Conservation (phyloP, 2,113 vertebrate species). For the Platysteira castanea region DNA sequence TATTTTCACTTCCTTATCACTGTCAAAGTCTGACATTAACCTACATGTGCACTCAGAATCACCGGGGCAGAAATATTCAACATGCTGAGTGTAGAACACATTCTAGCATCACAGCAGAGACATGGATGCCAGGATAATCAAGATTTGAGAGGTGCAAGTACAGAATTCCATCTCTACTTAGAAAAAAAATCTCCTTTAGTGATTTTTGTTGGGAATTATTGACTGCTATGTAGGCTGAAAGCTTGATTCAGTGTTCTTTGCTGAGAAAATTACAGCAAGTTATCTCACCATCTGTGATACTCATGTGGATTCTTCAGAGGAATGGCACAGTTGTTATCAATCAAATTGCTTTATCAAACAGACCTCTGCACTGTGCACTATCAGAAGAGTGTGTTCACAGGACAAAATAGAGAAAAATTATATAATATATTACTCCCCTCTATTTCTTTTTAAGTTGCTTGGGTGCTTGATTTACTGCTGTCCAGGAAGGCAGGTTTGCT, state of each 20-base stretch:
- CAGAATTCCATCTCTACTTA: background rate
- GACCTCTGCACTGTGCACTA: background rate
- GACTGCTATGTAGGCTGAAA: conserved; percentile 34
- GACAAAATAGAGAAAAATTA: background rate
- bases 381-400: background rate
- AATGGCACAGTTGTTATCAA: conserved; percentile 43
- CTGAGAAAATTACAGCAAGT: conserved; percentile 39
- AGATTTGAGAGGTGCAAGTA: background rate
- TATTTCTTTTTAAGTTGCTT: background rate
- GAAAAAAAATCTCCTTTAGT: background rate
- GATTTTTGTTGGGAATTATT: conserved; percentile 36
- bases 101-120: background rate
- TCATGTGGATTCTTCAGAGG: conserved; percentile 33
- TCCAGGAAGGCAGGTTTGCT: background rate
- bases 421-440: background rate
- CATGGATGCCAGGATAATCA: background rate
- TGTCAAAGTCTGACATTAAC: background rate
- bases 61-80: background rate
- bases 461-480: conserved; percentile 12
- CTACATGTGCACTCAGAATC: background rate
- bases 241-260: conserved; percentile 21
- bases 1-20: background rate
- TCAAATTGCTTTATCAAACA: conserved; percentile 46
- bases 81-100: background rate
- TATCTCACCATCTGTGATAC: conserved; percentile 60